Conservation (phyloP, 1,140 invertebrate genomes). For the Aphis gossypii region DNA sequence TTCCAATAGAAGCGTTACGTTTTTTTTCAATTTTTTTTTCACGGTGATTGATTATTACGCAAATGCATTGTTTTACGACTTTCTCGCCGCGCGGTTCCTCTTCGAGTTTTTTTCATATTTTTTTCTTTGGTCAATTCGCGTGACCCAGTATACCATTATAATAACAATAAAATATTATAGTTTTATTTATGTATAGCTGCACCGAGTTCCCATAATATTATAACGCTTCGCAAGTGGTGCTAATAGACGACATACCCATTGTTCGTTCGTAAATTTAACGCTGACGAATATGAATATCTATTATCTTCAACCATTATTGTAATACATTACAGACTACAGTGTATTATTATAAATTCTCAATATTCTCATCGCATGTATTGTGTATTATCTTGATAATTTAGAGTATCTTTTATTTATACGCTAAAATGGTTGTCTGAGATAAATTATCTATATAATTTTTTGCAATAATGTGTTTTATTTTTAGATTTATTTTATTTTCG, state of each 20-base stretch:
- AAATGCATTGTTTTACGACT: slow-evolving; percentile 7
- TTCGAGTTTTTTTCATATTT: background rate
- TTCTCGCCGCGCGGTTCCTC: background rate
- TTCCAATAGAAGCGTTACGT: background rate
- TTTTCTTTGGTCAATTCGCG: background rate
- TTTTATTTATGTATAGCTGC: background rate
- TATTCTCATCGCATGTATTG: background rate
- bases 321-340: background rate
- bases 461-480: too few relatives aligned
- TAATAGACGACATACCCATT: background rate
- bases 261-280: slow-evolving; percentile 15
- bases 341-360: background rate
- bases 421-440: too few relatives aligned
- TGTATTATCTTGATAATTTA: too few relatives aligned
- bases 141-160: background rate
- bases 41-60: background rate
- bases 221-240: background rate
- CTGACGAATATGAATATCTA: background rate
- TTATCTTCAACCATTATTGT: background rate
- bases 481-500: too few relatives aligned
- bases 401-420: too few relatives aligned
- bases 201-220: background rate
- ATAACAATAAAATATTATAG: slow-evolving; percentile 9
- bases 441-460: too few relatives aligned
- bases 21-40: background rate